A percentile compares a stretch with the other conserved stretches of the same genome.
These are phyloP conservation scores for Proterorhinus semilunaris DNA, from an alignment of 2,113 vertebrate genomes.

Conservation along the genomic window DNA sequence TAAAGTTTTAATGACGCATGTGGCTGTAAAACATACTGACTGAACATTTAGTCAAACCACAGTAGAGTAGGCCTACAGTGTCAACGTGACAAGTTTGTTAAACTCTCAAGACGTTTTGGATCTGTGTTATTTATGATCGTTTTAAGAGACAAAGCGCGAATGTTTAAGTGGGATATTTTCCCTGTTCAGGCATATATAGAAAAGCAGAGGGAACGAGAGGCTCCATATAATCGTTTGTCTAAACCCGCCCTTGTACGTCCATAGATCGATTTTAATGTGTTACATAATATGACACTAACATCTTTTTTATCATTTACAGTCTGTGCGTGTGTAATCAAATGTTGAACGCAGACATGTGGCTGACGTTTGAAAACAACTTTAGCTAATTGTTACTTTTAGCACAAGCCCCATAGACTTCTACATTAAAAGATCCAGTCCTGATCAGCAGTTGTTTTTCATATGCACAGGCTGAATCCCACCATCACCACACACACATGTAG, in stretches of 20 bases:
- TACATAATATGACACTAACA: constrained; percentile 58
- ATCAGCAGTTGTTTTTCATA: background rate
- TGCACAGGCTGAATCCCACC: background rate
- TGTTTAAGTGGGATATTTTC: constrained; percentile 9
- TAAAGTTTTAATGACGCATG: constrained; percentile 31
- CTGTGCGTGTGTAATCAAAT: constrained; percentile 3
- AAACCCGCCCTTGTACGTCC: constrained; percentile 66
- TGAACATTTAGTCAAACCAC: constrained; percentile 12
- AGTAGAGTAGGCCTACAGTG: background rate
- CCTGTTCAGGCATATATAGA: constrained; percentile 27
- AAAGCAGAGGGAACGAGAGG: constrained; percentile 36
- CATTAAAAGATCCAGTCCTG: background rate
- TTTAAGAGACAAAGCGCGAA: background rate
- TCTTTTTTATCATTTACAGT: constrained; percentile 32
- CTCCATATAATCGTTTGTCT: constrained; percentile 52
- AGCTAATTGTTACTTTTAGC: background rate
- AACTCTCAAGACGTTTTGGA: background rate
- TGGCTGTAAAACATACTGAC: constrained; percentile 21
- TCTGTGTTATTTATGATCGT: constrained; percentile 2
- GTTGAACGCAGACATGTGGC: background rate
- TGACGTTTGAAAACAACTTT: background rate
- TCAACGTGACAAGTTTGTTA: background rate
- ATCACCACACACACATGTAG: background rate
- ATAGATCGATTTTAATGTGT: constrained; percentile 64
- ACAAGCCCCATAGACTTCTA: background rate